Percentiles rank a stretch among this genome's conserved stretches.
These are phyloP conservation scores for Cheirogaleus major DNA, from an alignment of 2,797 vertebrate genomes.

Conservation along the genomic window DNA sequence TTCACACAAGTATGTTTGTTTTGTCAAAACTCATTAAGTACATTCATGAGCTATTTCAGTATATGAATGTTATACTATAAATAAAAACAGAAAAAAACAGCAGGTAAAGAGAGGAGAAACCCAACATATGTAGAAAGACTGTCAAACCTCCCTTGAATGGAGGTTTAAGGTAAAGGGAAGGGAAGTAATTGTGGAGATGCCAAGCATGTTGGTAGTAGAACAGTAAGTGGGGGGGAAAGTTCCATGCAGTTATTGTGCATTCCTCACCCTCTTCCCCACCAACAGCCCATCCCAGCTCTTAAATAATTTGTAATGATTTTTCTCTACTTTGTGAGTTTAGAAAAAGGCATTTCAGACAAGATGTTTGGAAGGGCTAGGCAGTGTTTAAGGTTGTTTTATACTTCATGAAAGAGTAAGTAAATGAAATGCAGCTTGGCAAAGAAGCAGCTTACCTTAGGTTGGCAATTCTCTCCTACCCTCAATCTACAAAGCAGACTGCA, in stretches of 20 bases:
- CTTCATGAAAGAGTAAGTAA: neutral
- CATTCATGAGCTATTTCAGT: neutral
- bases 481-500: neutral
- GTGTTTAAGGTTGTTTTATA: neutral
- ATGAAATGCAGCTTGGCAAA: neutral
- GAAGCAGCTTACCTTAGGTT: neutral
- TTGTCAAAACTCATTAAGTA: neutral
- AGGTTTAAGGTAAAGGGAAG: neutral
- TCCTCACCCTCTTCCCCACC: neutral
- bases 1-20: neutral
- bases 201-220: neutral
- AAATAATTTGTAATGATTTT: neutral
- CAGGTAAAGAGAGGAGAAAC: neutral
- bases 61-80: accelerated
- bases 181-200: neutral
- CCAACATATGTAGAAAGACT: neutral
- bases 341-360: neutral
- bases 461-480: neutral
- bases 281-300: neutral
- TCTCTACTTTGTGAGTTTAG: neutral
- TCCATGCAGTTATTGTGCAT: accelerated
- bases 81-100: neutral
- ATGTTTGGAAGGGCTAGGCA: neutral
- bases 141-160: neutral
- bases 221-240: neutral